Base-by-base conservation (phyloP, 2,888 invertebrate genomes). In the Zele albiditarsus region DNA sequence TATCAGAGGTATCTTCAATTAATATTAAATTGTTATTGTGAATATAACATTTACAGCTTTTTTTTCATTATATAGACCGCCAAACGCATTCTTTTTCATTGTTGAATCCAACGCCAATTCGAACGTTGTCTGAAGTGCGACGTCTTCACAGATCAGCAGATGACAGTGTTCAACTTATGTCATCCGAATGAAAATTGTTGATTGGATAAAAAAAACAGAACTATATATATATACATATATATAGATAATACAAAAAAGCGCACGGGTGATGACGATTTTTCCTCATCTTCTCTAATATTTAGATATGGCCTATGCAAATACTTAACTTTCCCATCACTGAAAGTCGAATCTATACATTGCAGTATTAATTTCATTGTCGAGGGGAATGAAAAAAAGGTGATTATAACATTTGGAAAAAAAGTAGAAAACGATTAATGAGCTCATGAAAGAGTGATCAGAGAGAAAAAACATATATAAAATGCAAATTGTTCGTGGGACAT, bases 151-250 rank as follows among this genome's bases (percentile, higher is more conserved):
- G 88, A 82, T 89, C 89, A 38, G 87, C 89, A 53, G 89, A 89
- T 71, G 91, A 91, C 85, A 91, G 90, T 80, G 90, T 91, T 77
- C 90, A 90, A 79, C 85, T 91, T 71, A 91, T 91, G 91, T 90
- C 90, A 58, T 89, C 86, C 73, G 89, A 89, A 82, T 89, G 85
- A 85, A 75, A 53, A 74, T 75, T 73, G 71, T 53, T 58, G 74
- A 73, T 28, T 78, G 80, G 75, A 74, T 68, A 75, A 25, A 75
- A 58, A 73, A 75, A 53, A 70, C 6, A 8, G n/a, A 23, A 23
- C 2, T 12, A 12, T 38, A 12, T 38, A 38, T n/a, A n/a, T n/a
- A n/a, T n/a, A n/a, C n/a, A n/a, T n/a, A n/a, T 38, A 38, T 38
- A 12, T 12, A 38, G 10, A 23, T 53, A 8, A 23, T 53, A 53